Conservation (phyloP, 2,888 invertebrate species). For the Drosophila differens region DNA sequence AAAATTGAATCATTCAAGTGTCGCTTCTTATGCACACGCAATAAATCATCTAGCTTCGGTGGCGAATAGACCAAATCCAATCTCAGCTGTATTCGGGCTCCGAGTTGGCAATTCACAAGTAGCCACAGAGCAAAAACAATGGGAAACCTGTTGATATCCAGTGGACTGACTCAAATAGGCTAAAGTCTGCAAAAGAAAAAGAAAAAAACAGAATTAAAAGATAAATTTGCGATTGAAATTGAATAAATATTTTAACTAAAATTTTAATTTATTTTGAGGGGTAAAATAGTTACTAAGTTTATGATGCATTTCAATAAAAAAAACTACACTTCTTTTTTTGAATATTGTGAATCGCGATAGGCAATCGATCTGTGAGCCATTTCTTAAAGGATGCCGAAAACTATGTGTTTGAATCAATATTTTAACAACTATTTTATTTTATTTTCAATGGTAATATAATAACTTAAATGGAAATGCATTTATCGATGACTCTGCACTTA, state of each 20-base stretch:
- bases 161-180: background rate
- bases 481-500: background rate
- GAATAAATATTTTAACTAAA: background rate
- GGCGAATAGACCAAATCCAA: constrained; percentile 4
- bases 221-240: background rate
- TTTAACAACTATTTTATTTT: background rate
- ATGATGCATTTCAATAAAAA: background rate
- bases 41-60: constrained; percentile 44
- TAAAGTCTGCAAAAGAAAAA: background rate
- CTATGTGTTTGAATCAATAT: rapidly evolving
- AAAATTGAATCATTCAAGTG: constrained; percentile 48
- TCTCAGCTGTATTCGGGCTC: constrained; percentile 7
- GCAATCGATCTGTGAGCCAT: no score
- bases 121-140: background rate
- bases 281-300: background rate
- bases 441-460: background rate
- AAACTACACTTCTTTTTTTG: background rate
- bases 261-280: background rate
- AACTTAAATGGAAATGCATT: background rate
- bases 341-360: background rate
- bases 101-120: constrained; percentile 16
- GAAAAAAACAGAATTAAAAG: background rate
- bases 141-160: constrained; percentile 39
- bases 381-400: background rate
- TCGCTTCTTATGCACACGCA: constrained; percentile 35